Evolutionary conservation across 2,113 vertebrate species (phyloP).

Genomic region (Monarcha castaneiventris): DNA sequence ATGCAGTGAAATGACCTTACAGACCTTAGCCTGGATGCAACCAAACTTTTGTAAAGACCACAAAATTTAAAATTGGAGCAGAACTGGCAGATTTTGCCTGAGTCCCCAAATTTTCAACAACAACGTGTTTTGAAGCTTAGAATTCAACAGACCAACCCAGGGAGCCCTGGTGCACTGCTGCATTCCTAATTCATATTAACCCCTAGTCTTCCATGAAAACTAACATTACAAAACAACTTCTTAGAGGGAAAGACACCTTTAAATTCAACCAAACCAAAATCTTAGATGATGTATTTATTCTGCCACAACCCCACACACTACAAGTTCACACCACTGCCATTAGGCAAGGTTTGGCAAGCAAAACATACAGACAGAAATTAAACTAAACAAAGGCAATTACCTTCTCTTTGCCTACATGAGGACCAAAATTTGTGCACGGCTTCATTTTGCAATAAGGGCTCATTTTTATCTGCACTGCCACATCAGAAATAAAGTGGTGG

Average conservation of each 20-base stretch:
- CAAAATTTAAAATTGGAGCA: not conserved
- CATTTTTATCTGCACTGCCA: conserved; percentile 23
- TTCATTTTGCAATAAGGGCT: conserved; percentile 31
- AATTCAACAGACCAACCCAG: not conserved
- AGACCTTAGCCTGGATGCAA: not conserved
- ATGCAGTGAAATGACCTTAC: not conserved
- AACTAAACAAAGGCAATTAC: conserved; percentile 18
- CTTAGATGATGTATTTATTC: not conserved
- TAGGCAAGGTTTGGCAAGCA: not conserved
- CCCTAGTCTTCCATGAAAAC: not conserved
- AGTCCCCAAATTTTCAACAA: not conserved
- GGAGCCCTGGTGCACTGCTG: not conserved
- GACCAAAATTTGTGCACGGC: not conserved
- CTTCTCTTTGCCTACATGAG: not conserved
- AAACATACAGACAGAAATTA: not conserved
- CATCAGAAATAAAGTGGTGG: conserved; percentile 45
- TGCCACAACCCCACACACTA: not conserved
- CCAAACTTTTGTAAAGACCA: not conserved
- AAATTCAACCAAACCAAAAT: not conserved
- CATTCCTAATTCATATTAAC: not conserved
- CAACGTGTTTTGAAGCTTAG: not conserved
- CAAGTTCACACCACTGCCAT: not conserved
- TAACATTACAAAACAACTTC: not conserved
- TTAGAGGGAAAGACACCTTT: not conserved
- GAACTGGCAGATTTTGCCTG: not conserved